These are phyloP conservation scores for Poecilia gillii DNA, from an alignment of 2,797 vertebrate genomes.

Conservation along the genomic window DNA sequence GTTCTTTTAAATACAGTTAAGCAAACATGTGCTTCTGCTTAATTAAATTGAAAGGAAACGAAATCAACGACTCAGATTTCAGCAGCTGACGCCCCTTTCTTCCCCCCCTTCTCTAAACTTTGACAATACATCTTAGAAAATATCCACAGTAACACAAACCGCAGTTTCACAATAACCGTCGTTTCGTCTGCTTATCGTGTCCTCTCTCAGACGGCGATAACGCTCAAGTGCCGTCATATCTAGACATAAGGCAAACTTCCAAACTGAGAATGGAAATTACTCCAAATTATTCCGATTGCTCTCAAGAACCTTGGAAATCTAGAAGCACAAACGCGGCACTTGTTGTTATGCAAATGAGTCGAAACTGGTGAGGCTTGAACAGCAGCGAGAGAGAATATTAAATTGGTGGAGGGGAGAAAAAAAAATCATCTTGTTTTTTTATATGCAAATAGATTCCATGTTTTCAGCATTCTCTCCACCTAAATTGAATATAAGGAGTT, in stretches of 20 bases:
- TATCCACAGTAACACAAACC: neutral
- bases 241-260: neutral
- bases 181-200: neutral
- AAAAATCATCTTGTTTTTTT: neutral
- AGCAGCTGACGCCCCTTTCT: neutral
- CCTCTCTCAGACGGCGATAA: constrained; percentile 1
- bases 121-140: neutral
- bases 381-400: neutral
- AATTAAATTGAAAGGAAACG: neutral
- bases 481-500: neutral
- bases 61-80: neutral
- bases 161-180: neutral
- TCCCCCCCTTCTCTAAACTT: neutral
- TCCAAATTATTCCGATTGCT: neutral
- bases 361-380: constrained; percentile 3
- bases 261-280: neutral
- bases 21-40: neutral
- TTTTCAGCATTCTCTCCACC: neutral
- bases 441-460: neutral
- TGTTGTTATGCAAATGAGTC: constrained; percentile 11
- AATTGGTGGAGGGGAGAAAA: neutral
- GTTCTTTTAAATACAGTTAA: neutral
- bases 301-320: constrained; percentile 8
- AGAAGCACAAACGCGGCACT: neutral
- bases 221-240: neutral